Conservation (phyloP, 1,140 invertebrate species). For the Callitettix versicolor region DNA sequence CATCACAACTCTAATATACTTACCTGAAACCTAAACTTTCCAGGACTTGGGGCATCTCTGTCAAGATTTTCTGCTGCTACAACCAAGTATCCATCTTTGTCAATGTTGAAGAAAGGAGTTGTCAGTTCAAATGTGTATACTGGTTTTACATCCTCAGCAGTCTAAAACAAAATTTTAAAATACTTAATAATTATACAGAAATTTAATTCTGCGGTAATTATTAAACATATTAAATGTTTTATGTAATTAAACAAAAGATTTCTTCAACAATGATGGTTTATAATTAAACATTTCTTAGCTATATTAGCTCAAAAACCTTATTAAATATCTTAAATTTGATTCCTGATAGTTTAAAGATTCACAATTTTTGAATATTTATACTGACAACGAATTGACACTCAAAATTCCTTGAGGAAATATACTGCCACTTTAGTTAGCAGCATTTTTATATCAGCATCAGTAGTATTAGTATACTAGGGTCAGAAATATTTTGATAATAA, state of each 20-base stretch:
- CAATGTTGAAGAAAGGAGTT: slow-evolving; percentile 70
- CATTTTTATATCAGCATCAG: no score
- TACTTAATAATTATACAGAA: background rate
- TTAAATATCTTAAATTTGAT: no score
- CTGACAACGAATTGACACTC: no score
- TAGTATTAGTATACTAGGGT: no score
- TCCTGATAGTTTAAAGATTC: no score
- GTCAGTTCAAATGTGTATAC: slow-evolving; percentile 74
- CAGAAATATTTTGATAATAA: no score
- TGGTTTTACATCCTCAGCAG: slow-evolving; percentile 55
- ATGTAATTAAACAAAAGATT: background rate
- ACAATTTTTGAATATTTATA: no score
- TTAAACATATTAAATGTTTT: background rate
- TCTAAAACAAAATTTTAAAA: slow-evolving; percentile 32
- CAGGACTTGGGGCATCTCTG: slow-evolving; percentile 74
- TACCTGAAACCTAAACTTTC: slow-evolving; percentile 69
- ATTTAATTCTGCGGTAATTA: background rate
- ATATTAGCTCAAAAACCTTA: no score
- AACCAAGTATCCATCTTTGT: slow-evolving; percentile 56
- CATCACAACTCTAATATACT: background rate
- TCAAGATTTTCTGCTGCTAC: slow-evolving; percentile 77
- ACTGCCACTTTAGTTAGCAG: no score
- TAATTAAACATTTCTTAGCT: background rate
- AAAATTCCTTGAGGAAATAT: no score
- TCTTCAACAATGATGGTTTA: background rate